Evolutionary conservation across 2,113 vertebrate genomes (phyloP).

Genomic region (Gymnocephalus cernua): DNA sequence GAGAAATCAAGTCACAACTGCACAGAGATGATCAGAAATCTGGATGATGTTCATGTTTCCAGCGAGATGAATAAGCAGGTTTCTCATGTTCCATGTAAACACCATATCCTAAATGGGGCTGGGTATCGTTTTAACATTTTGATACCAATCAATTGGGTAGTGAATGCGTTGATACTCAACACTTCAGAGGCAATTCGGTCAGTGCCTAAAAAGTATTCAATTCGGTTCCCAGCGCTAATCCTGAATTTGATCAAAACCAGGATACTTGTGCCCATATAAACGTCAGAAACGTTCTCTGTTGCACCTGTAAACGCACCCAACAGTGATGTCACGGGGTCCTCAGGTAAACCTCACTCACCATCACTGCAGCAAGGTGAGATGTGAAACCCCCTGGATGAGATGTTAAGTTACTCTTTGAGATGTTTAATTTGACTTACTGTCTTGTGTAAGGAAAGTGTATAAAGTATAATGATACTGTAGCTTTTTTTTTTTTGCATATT

Average conservation of each 20-base stretch:
- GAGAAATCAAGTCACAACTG: neutral
- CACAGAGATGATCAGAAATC: neutral
- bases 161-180: no score
- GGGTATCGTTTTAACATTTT: no score
- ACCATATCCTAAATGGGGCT: no score
- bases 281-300: neutral
- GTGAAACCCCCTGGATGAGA: no score
- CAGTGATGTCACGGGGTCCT: neutral
- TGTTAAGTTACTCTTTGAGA: no score
- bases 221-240: no score
- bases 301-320: neutral
- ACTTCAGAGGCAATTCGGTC: no score
- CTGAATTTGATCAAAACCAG: neutral
- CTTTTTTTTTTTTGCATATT: neutral
- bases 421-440: no score
- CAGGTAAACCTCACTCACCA: neutral
- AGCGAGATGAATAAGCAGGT: neutral
- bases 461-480: neutral
- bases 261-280: no score
- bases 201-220: no score
- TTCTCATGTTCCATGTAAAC: neutral
- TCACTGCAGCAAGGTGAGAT: neutral
- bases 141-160: no score
- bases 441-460: neutral
- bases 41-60: neutral